Base-by-base conservation (phyloP, 2,888 invertebrate genomes). In the Cerastis leucographa region DNA sequence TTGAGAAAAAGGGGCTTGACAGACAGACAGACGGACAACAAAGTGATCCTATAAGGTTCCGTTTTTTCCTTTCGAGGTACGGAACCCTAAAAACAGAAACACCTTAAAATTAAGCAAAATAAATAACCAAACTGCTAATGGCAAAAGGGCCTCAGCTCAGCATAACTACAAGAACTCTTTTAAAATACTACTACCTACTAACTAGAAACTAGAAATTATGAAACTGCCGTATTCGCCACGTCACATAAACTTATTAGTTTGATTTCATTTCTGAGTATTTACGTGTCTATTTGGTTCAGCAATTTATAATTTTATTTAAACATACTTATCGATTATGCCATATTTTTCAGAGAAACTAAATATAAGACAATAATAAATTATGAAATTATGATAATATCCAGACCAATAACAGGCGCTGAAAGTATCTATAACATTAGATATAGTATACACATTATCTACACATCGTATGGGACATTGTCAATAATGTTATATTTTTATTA, bases 401-500 rank as follows among this genome's bases (percentile, higher is more conserved):
- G 49, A 49, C 49, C 19, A 49, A 8, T 22, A 19, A 9, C 22
- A 51, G 3, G 0, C 22, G 9, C 22, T 51, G 8, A 22, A 51
- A 51, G 51, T 51, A 65, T 69, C 14, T 78, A 6, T 46, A 67
- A 51, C 69, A 78, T 76, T 75, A 22, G 69, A 73, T 86, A 83
- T 89, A 88, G 89, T 90, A 83, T 71, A 80, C 59, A 73, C 86
- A 84, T 87, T 89, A 83, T 81, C 67, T 85, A 89, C 86, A 86
- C 85, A 87, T 89, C 89, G 86, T 85, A 87, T 78, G 84, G 69
- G 87, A 89, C 92, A 92, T 89, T 91, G 90, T 91, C 93, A 91
- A 94, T 94, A 94, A 94, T 93, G 92, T 94, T 81, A 90, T 89
- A 87, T 87, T 92, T 94, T 94, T 94, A 94, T 91, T 93, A 90